These are phyloP conservation scores for Lamellibrachia columna DNA, from an alignment of 2,888 invertebrate genomes.

Conservation along the genomic window DNA sequence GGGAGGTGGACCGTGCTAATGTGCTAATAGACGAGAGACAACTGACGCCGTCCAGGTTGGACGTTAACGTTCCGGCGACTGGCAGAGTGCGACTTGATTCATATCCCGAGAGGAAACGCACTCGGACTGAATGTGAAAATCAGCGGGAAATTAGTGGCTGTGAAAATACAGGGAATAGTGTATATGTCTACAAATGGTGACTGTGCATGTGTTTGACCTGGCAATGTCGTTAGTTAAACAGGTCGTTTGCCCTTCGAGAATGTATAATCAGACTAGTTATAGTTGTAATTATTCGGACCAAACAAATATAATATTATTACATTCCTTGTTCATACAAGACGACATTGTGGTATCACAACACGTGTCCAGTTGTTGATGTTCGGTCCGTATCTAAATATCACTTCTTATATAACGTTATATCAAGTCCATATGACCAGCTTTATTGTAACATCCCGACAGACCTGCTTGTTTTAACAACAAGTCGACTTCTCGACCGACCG, in stretches of 20 bases:
- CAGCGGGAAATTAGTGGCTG: neutral
- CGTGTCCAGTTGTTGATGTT: too few species aligned
- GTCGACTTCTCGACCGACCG: neutral
- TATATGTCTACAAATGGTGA: neutral
- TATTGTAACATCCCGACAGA: too few species aligned
- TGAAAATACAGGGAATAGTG: neutral
- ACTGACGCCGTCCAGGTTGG: neutral
- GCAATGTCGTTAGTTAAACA: neutral
- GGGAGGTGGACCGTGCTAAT: neutral
- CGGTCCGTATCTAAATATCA: too few species aligned
- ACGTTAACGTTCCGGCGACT: neutral
- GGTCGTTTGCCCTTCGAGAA: too few species aligned
- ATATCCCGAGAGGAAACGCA: neutral
- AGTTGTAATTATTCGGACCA: too few species aligned
- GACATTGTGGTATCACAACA: too few species aligned
- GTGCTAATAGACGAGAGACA: neutral
- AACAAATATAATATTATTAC: too few species aligned
- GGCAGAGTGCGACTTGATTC: neutral
- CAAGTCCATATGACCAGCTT: too few species aligned
- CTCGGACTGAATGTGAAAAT: neutral
- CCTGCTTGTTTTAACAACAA: too few species aligned
- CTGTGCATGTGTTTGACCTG: neutral
- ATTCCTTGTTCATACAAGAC: too few species aligned
- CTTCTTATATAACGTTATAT: too few species aligned
- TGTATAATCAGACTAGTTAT: too few species aligned